Evolutionary conservation across 2,888 invertebrate species (phyloP).

Genomic region (Zootermopsis nevadensis): DNA sequence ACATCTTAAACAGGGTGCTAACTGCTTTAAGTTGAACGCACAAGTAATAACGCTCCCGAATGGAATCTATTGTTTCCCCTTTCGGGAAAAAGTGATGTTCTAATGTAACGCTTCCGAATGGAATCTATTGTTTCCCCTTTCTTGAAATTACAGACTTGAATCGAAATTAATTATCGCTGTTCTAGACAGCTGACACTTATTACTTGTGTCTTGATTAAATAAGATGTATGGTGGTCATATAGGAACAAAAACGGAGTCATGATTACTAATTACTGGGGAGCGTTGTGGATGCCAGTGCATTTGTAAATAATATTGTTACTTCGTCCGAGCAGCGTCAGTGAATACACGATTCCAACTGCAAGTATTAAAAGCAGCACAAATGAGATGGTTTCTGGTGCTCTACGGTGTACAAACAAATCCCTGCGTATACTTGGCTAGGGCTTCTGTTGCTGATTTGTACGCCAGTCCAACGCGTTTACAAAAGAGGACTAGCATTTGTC

Average conservation of each 20-base stretch:
- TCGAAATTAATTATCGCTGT: neutral
- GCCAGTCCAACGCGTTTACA: constrained; percentile 23
- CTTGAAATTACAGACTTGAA: constrained; percentile 7
- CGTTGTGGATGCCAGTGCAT: constrained; percentile 2
- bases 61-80: too few species aligned
- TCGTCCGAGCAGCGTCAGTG: neutral
- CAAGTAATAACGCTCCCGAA: too few species aligned
- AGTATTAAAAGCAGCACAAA: constrained; percentile 11
- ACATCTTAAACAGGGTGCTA: too few species aligned
- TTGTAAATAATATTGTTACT: constrained; percentile 31
- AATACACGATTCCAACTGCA: neutral
- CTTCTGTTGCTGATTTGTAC: constrained; percentile 31
- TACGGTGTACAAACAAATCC: neutral
- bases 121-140: too few species aligned
- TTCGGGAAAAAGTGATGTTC: too few species aligned
- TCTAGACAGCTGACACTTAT: constrained; percentile 12
- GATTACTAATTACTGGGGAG: constrained; percentile 9
- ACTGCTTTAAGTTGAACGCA: too few species aligned
- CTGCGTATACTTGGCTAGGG: neutral
- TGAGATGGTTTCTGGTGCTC: neutral
- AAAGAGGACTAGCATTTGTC: constrained; percentile 42
- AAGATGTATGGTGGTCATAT: constrained; percentile 10
- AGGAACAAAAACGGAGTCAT: neutral
- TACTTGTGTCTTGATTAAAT: neutral
- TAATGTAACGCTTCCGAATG: too few species aligned